These are phyloP conservation scores for Ammodytes marinus DNA, from an alignment of 2,113 vertebrate genomes.

Conservation along the genomic window DNA sequence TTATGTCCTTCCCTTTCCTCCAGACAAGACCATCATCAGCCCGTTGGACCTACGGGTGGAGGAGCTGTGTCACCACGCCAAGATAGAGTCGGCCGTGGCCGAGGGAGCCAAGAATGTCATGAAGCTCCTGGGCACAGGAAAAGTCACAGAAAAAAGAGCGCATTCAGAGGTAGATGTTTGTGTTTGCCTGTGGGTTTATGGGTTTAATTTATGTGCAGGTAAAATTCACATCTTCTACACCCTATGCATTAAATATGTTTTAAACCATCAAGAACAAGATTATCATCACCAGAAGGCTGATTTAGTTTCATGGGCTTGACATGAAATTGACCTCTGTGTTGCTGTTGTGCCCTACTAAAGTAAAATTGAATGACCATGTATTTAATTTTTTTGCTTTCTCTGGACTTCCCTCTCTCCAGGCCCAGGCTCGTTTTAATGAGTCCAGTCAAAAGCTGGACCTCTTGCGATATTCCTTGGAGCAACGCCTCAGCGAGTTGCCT, in stretches of 20 bases:
- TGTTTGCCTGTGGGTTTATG: background rate
- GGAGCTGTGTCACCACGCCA: constrained; percentile 97
- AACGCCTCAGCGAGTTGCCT: constrained; percentile 95
- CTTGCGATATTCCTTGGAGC: constrained; percentile 96
- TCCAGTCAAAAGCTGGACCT: constrained; percentile 98
- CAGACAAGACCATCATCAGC: constrained; percentile 96
- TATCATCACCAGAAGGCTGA: background rate
- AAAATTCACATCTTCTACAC: background rate
- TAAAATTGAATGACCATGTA: constrained; percentile 28
- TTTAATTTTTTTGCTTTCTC: constrained; percentile 9
- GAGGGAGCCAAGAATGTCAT: constrained; percentile 99
- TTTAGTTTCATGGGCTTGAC: background rate
- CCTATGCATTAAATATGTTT: background rate
- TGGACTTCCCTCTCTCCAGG: constrained; percentile 67
- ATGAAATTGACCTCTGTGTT: constrained; percentile 1
- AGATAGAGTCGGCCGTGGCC: constrained; percentile 97
- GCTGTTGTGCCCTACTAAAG: constrained; percentile 17
- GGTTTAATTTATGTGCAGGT: background rate
- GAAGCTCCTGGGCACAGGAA: constrained; percentile 96
- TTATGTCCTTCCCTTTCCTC: background rate
- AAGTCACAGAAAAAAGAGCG: constrained; percentile 97
- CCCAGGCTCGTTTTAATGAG: constrained; percentile 97
- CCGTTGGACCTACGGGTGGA: constrained; percentile 98
- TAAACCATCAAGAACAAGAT: background rate
- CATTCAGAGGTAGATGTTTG: constrained; percentile 91